A percentile compares a stretch with the other conserved stretches of the same genome.
Evolutionary conservation across 2,113 vertebrate species (phyloP).

Genomic region (Phalacrocorax carbo): DNA sequence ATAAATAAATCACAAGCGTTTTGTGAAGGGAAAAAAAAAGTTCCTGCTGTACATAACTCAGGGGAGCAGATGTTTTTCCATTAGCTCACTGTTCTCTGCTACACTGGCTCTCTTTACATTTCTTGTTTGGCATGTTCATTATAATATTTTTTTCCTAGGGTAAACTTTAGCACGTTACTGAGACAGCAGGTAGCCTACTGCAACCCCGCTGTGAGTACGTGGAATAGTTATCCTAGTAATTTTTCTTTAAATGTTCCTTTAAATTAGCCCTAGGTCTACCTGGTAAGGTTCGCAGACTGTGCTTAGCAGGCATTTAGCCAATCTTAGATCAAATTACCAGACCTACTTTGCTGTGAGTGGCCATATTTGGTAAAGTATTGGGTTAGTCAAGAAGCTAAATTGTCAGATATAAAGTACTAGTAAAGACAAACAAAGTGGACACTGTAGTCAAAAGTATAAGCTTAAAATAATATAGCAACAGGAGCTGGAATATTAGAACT

Average conservation of each 20-base stretch:
- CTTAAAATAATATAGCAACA: slow-evolving; percentile 52
- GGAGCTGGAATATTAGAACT: slow-evolving; percentile 4
- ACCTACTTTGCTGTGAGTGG: slow-evolving; percentile 55
- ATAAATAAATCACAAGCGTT: slow-evolving; percentile 43
- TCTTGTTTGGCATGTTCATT: background rate
- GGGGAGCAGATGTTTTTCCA: slow-evolving; percentile 69
- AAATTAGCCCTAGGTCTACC: slow-evolving; percentile 41
- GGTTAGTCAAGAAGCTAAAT: slow-evolving; percentile 48
- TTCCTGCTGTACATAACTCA: slow-evolving; percentile 36
- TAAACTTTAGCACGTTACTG: background rate
- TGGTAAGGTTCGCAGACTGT: slow-evolving; percentile 23
- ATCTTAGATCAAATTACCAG: slow-evolving; percentile 58
- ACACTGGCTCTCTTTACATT: background rate
- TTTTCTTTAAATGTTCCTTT: background rate
- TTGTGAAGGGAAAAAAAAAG: background rate
- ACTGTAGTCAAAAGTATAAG: slow-evolving; percentile 24
- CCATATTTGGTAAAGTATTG: slow-evolving; percentile 72
- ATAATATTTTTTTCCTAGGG: background rate
- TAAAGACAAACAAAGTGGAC: slow-evolving; percentile 54
- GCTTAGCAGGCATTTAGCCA: slow-evolving; percentile 44
- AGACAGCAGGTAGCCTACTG: background rate
- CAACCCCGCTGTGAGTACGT: background rate
- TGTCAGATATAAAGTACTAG: slow-evolving; percentile 38
- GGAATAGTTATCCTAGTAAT: background rate
- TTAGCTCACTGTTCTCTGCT: slow-evolving; percentile 57